Evolutionary conservation across 2,888 invertebrate genomes (phyloP), one percentile per base, ranked within the genome.

Genomic region (Poecilobothrus nobilitatus): DNA sequence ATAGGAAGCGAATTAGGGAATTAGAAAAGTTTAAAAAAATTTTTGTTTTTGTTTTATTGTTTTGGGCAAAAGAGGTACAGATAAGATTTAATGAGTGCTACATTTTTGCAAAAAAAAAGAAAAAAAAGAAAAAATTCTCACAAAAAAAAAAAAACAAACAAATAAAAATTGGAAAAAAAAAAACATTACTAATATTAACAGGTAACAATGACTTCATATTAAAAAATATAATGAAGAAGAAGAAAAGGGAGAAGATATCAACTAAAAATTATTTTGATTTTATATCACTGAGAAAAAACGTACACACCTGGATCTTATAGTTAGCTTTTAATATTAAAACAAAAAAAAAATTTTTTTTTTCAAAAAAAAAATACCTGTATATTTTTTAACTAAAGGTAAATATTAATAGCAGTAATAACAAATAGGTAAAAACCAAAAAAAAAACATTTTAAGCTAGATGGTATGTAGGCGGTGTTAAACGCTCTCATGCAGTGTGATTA

Each of bases 401-500:
- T n/a, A 53, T 53, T 53, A 53, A 53, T 53, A 53, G 15, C 15
- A n/a, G 53, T 53, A 53, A 53, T 53, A 53, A 53, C 18, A 53
- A 15, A 18, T 2, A 53, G n/a, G n/a, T n/a, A 27, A 27, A 27
- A 27, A 27, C 2, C 2, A 27, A 27, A 27, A 27, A 27, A 27
- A 27, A 27, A 27, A 27, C 2, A 27, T 4, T 1, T 37, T 37
- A 1, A 53, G 18, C n/a, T 53, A 53, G 18, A 53, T 53, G 5
- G 53, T 53, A 53, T 53, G 53, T 53, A 53, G 53, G 53, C 53
- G 53, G 53, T 53, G 53, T 53, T 53, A 53, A 53, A 53, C 53
- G 53, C 18, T 53, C n/a, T 53, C 53, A 53, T 53, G 53, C 53
- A 53, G 53, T 53, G 53, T 53, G 53, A n/a, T 53, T 53, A 53